These are phyloP conservation scores for Nestor notabilis DNA, from an alignment of 2,113 vertebrate species.

Conservation along the genomic window DNA sequence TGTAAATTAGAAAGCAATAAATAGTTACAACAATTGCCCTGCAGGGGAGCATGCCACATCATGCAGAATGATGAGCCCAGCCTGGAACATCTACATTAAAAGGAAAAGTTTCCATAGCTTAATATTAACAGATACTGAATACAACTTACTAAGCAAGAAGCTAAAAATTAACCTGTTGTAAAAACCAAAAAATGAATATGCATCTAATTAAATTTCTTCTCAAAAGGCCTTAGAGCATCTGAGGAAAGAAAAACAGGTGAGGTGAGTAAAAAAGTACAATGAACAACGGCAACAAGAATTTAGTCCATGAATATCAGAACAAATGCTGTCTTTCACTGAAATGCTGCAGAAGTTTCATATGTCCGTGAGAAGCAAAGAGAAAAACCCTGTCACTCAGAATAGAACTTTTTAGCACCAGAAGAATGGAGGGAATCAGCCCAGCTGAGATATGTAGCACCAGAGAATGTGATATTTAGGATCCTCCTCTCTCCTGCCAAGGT, in stretches of 20 bases:
- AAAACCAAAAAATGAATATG: not conserved
- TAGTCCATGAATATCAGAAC: not conserved
- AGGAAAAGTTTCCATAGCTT: not conserved
- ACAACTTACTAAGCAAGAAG: not conserved
- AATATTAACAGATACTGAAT: not conserved
- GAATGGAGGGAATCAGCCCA: not conserved
- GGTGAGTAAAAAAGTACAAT: not conserved
- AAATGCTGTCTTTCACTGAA: not conserved
- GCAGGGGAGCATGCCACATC: not conserved
- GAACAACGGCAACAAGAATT: not conserved
- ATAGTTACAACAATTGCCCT: not conserved
- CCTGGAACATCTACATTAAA: not conserved
- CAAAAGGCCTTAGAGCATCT: not conserved
- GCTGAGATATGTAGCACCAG: not conserved
- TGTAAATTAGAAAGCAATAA: not conserved
- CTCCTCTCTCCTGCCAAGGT: accelerated
- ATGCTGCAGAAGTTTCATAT: not conserved
- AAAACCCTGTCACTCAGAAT: not conserved
- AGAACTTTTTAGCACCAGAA: not conserved
- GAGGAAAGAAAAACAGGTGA: not conserved
- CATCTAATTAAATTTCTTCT: not conserved
- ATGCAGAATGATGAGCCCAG: not conserved
- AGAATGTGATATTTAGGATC: not conserved
- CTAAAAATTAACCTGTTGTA: not conserved
- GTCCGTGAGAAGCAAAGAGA: not conserved